These are phyloP conservation scores for Melanaphis sacchari DNA, from an alignment of 1,140 invertebrate genomes.

Conservation along the genomic window DNA sequence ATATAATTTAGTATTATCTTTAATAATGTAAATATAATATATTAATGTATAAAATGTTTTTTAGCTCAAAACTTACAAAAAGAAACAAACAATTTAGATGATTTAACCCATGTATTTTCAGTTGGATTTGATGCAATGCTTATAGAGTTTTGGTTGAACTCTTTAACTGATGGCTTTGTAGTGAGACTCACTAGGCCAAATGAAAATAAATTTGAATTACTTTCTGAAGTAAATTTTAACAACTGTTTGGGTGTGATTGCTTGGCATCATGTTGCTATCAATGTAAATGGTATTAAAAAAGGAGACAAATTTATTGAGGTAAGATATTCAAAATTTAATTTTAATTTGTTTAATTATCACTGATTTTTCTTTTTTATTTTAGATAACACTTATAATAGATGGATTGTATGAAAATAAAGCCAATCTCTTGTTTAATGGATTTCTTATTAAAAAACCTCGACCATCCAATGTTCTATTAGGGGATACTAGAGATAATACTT, in stretches of 20 bases:
- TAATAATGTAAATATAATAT: not conserved
- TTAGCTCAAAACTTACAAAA: constrained; percentile 26
- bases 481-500: constrained; percentile 63
- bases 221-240: constrained; percentile 67
- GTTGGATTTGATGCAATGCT: constrained; percentile 68
- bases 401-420: constrained; percentile 66
- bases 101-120: constrained; percentile 67
- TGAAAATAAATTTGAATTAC: constrained; percentile 66
- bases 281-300: constrained; percentile 69
- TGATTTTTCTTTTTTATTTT: constrained; percentile 31
- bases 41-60: not conserved
- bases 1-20: not conserved
- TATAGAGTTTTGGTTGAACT: constrained; percentile 61
- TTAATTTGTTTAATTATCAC: not conserved
- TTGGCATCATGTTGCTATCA: constrained; percentile 71
- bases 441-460: constrained; percentile 65
- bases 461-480: constrained; percentile 67
- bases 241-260: constrained; percentile 65
- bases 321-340: constrained; percentile 63
- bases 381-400: constrained; percentile 68
- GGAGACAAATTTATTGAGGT: constrained; percentile 64
- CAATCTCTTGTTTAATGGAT: constrained; percentile 65
- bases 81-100: constrained; percentile 51
- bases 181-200: constrained; percentile 68
- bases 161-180: constrained; percentile 58